phyloP scores from a whole-genome alignment of 2,797 vertebrate genomes.

The Protosalanx chinensis region DNA sequence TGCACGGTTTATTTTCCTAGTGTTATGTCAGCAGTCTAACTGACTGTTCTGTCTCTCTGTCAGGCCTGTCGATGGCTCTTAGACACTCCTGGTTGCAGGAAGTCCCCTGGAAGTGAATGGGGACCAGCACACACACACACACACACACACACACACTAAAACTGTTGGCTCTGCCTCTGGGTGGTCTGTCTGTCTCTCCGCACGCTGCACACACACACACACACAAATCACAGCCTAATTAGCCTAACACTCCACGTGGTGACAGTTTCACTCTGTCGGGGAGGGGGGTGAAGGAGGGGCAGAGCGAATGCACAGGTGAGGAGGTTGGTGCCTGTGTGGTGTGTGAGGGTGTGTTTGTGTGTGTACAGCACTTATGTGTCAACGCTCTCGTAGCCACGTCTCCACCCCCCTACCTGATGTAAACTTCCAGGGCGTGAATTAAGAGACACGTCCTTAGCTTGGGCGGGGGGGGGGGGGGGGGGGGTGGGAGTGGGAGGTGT shows the following conservation, averaged over 20 bases:
- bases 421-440: constrained; percentile 47
- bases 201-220: constrained; percentile 13
- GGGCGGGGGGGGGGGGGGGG: too few species aligned
- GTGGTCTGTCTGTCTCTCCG: not conserved
- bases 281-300: constrained; percentile 33
- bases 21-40: too few species aligned
- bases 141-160: not conserved
- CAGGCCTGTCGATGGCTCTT: too few species aligned
- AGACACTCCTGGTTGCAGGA: too few species aligned
- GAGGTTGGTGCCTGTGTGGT: constrained; percentile 13
- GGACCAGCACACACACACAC: too few species aligned
- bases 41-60: too few species aligned
- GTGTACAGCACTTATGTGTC: constrained; percentile 61
- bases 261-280: constrained; percentile 65
- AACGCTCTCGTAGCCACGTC: constrained; percentile 65
- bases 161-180: not conserved
- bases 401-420: constrained; percentile 58
- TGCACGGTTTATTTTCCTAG: too few species aligned
- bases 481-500: not conserved
- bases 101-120: not conserved
- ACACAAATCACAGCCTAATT: constrained; percentile 63
- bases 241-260: constrained; percentile 63
- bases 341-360: constrained; percentile 19
- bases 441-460: constrained; percentile 32
- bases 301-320: constrained; percentile 22